These are phyloP conservation scores for Nephila pilipes DNA, from an alignment of 1,140 invertebrate genomes.

Conservation along the genomic window DNA sequence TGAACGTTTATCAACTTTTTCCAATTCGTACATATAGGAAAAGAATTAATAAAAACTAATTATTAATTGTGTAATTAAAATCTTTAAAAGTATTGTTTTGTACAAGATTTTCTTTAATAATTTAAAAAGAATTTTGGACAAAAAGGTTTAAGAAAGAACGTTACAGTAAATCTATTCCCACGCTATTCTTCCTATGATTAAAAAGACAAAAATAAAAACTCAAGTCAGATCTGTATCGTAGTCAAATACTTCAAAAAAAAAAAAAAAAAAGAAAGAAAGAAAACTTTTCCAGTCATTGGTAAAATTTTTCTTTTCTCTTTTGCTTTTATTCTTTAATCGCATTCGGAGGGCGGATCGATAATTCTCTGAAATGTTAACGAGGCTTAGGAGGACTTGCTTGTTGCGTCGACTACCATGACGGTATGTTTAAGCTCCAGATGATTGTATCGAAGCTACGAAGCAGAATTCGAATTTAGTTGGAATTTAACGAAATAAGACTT, in stretches of 20 bases:
- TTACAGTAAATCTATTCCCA: not conserved
- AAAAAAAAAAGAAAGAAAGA: not conserved
- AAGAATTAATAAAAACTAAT: no score
- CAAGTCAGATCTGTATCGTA: not conserved
- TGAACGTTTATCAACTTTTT: no score
- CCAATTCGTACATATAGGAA: no score
- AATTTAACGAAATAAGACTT: no score
- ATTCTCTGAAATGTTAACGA: not conserved
- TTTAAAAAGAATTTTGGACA: no score
- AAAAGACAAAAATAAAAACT: not conserved
- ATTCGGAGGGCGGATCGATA: not conserved
- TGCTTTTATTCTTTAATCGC: not conserved
- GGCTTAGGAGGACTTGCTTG: not conserved
- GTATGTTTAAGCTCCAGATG: not conserved
- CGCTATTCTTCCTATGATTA: not conserved
- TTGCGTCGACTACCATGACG: not conserved
- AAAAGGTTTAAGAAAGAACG: not conserved
- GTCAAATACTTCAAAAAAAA: not conserved
- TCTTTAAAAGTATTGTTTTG: no score
- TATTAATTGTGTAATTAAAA: no score
- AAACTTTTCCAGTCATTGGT: not conserved
- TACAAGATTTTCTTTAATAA: no score
- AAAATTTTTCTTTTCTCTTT: not conserved
- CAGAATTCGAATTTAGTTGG: no score
- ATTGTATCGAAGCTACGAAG: no score